Evolutionary conservation across 1,140 invertebrate species (phyloP), one percentile per base, ranked within the genome.

Genomic region (Drosophila jambulina): DNA sequence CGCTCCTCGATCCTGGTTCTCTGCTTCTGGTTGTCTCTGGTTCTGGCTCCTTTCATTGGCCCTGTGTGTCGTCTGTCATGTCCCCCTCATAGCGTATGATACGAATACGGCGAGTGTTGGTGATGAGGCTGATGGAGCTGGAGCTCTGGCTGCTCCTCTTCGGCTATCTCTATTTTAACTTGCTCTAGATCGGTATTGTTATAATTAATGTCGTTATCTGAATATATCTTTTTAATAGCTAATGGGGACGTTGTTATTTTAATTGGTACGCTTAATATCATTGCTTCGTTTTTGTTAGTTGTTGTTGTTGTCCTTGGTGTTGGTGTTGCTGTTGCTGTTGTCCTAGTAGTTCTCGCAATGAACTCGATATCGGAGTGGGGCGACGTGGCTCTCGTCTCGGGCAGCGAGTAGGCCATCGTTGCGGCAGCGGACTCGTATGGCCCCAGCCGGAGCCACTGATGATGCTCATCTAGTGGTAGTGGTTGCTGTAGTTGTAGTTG

Each of bases 231-330:
- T 77, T 70, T 76, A 75, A 80, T 84, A 71, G 68, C 84, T 83
- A 87, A 29, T 56, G 71, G 75, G 71, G 71, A 87, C 59, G 58
- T 71, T 86, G 54, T 71, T 86, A 76, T 79, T 71, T 70, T 76
- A 86, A 58, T 86, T 79, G 82, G 82, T 85, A 79, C 77, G 70
- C 76, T 57, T 79, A 86, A 82, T 86, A 85, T 86, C 78, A 86
- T 87, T 82, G 75, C 75, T 80, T 82, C 68, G 63, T 81, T 86
- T 70, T 69, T 51, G 38, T 60, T 59, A 38, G n/a, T 82, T 69
- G 61, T 51, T 48, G 45, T 46, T 46, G 12, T 21, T 45, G 21
- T 67, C 32, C 32, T 85, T 61, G 42, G 27, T 48, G 51, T 19
- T 45, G 27, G 60, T 45, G 25, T 45, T 38, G 45, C 45, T 40